Conservation (phyloP, 2,888 invertebrate species). For the Tetropium fuscum region DNA sequence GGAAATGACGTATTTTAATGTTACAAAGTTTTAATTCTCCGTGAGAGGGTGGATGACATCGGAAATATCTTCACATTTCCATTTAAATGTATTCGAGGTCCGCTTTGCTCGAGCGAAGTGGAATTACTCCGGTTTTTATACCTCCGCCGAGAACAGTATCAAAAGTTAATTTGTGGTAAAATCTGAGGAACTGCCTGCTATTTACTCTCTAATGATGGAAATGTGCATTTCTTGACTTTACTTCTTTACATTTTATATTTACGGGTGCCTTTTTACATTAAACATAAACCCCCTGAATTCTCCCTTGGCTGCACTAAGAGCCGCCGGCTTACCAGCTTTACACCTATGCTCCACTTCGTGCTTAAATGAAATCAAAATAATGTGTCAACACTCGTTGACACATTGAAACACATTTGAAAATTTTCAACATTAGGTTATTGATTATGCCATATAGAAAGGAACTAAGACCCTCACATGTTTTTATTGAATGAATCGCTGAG, state of each 20-base stretch:
- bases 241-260: slow-evolving; percentile 58
- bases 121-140: slow-evolving; percentile 66
- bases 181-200: slow-evolving; percentile 62
- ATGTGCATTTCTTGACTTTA: slow-evolving; percentile 54
- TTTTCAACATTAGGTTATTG: too few relatives aligned
- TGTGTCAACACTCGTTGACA: too few relatives aligned
- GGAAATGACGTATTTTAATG: slow-evolving; percentile 66
- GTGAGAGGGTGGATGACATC: slow-evolving; percentile 57
- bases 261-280: slow-evolving; percentile 50
- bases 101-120: slow-evolving; percentile 47
- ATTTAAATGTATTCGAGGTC: slow-evolving; percentile 64
- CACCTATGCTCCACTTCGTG: slow-evolving; percentile 5
- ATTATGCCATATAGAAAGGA: too few relatives aligned
- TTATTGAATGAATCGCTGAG: too few relatives aligned
- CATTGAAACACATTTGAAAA: too few relatives aligned
- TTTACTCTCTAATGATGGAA: slow-evolving; percentile 64
- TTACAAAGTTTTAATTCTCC: slow-evolving; percentile 64
- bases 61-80: slow-evolving; percentile 64
- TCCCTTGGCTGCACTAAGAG: neutral
- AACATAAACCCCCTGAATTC: slow-evolving; percentile 16
- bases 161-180: slow-evolving; percentile 67
- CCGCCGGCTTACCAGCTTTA: neutral
- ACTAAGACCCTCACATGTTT: too few relatives aligned
- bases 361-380: too few relatives aligned
- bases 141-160: slow-evolving; percentile 66